These are phyloP conservation scores for Ylistrum balloti DNA, from an alignment of 1,140 invertebrate genomes.

Conservation along the genomic window DNA sequence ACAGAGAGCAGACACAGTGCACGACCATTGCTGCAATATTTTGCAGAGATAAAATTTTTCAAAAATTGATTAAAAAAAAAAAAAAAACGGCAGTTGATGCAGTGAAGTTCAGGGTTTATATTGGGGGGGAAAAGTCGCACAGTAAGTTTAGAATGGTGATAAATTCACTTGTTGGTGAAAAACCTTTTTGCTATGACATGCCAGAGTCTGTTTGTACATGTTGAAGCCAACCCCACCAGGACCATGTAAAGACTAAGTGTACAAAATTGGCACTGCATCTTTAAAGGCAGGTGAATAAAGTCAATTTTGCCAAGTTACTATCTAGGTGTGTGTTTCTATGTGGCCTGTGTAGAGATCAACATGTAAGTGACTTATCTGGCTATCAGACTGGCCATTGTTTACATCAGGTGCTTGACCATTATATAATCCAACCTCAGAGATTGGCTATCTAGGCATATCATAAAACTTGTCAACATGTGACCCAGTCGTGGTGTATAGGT, in stretches of 20 bases:
- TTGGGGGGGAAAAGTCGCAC: neutral
- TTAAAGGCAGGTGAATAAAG: slow-evolving; percentile 9
- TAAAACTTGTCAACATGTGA: slow-evolving; percentile 39
- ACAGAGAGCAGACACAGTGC: neutral
- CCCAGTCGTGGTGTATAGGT: neutral
- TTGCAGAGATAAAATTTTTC: slow-evolving; percentile 6
- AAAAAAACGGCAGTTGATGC: neutral
- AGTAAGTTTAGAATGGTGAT: neutral
- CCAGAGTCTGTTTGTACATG: slow-evolving; percentile 4
- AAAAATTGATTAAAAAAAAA: neutral
- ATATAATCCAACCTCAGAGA: neutral
- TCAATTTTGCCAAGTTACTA: neutral
- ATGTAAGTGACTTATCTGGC: neutral
- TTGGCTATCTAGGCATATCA: slow-evolving; percentile 10
- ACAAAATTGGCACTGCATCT: slow-evolving; percentile 10
- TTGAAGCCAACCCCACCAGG: neutral
- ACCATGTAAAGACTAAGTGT: slow-evolving; percentile 17
- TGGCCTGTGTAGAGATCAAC: neutral
- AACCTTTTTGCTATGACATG: neutral
- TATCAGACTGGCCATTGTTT: neutral
- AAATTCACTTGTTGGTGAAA: neutral
- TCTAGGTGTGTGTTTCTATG: neutral
- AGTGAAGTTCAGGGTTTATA: neutral
- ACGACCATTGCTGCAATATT: neutral
- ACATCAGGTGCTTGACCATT: neutral